These are phyloP conservation scores for Paramormyrops kingsleyae DNA, from an alignment of 2,113 vertebrate species.

Conservation along the genomic window DNA sequence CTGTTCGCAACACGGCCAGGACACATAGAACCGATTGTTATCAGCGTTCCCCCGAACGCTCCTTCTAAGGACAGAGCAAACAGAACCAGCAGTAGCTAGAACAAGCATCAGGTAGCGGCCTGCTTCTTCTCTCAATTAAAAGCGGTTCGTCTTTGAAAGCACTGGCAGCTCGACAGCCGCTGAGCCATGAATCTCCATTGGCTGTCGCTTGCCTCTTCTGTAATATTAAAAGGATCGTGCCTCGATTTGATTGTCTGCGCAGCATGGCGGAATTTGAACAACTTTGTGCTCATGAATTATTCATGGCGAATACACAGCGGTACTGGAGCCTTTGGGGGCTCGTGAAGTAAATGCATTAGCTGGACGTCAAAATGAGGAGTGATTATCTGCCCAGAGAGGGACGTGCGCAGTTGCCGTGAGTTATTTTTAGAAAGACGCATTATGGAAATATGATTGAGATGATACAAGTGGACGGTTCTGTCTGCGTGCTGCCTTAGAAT, in stretches of 20 bases:
- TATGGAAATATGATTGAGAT: not conserved
- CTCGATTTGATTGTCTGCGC: not conserved
- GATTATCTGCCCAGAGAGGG: not conserved
- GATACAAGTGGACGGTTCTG: not conserved
- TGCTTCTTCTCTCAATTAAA: not conserved
- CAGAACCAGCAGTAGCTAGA: not conserved
- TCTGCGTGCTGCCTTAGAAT: not conserved
- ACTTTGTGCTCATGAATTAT: constrained; percentile 17
- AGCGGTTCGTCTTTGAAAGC: not conserved
- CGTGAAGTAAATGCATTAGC: not conserved
- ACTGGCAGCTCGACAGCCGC: not conserved
- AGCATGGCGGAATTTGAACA: not conserved
- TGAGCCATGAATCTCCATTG: not conserved
- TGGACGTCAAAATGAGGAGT: not conserved
- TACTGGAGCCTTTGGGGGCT: not conserved
- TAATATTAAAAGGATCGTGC: constrained; percentile 18
- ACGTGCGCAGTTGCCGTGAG: not conserved
- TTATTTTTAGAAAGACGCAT: constrained; percentile 5
- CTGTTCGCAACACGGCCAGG: not conserved
- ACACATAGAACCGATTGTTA: not conserved
- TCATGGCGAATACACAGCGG: not conserved
- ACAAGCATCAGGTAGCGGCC: not conserved
- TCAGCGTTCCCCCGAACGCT: not conserved
- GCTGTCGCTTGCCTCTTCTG: not conserved
- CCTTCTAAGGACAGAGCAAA: not conserved